phyloP scores from a whole-genome alignment of 2,113 vertebrate genomes.

The Mustela nigripes region DNA sequence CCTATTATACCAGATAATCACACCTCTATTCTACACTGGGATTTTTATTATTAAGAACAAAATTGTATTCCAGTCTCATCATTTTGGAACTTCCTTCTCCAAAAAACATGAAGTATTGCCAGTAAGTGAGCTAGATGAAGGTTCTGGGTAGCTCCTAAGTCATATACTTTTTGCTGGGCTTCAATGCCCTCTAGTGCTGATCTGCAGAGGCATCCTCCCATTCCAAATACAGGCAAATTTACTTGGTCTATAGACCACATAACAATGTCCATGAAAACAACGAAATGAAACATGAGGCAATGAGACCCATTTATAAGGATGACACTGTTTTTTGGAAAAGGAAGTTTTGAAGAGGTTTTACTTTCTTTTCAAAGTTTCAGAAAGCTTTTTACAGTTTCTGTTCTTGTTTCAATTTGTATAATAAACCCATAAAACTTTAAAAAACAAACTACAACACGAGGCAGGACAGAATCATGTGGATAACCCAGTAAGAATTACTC shows the following conservation, averaged over 20 bases:
- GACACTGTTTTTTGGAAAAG: not conserved
- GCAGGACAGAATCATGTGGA: not conserved
- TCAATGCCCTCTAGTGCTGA: conserved; percentile 62
- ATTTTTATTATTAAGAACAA: conserved; percentile 51
- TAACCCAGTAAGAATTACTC: not conserved
- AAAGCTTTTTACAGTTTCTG: not conserved
- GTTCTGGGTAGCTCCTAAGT: not conserved
- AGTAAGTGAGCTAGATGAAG: not conserved
- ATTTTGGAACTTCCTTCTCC: conserved; percentile 37
- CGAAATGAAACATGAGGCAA: not conserved
- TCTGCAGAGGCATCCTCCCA: not conserved
- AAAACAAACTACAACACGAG: conserved; percentile 39
- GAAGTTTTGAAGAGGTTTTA: conserved; percentile 24
- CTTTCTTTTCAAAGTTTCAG: not conserved
- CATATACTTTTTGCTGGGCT: not conserved
- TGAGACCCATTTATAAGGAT: not conserved
- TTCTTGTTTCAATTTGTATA: conserved; percentile 8
- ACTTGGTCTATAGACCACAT: not conserved
- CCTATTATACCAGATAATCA: not conserved
- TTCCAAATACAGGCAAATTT: conserved; percentile 18
- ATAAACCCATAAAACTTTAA: not conserved
- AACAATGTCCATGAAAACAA: not conserved
- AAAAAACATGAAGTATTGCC: not conserved
- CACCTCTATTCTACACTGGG: not conserved
- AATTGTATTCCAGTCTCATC: not conserved